phyloP scores from a whole-genome alignment of 2,888 invertebrate species.

The Fragum sueziense region DNA sequence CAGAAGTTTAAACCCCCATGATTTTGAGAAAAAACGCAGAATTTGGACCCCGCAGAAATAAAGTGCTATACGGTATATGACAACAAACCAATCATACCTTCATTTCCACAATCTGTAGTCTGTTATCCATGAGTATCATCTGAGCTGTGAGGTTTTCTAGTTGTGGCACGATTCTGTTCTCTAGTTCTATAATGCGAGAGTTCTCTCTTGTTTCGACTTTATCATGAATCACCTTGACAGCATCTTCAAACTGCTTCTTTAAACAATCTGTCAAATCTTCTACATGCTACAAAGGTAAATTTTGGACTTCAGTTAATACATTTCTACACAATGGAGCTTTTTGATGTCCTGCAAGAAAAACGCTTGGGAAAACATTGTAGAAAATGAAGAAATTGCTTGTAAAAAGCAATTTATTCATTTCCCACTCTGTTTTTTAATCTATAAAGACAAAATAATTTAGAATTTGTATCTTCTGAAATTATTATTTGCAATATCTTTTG shows the following conservation, averaged over 20 bases:
- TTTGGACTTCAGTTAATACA: too few species aligned
- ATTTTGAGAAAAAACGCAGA: too few species aligned
- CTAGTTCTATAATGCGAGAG: conserved; percentile 26
- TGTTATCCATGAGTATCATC: conserved; percentile 65
- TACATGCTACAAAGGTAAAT: conserved; percentile 3
- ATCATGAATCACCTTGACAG: background rate
- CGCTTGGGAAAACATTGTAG: too few species aligned
- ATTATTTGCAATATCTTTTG: background rate
- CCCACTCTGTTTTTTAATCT: background rate
- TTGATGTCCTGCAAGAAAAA: too few species aligned
- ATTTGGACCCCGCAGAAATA: too few species aligned
- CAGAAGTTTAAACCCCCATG: too few species aligned
- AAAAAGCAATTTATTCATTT: too few species aligned
- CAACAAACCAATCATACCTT: conserved; percentile 52
- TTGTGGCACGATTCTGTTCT: conserved; percentile 40
- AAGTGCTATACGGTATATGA: too few species aligned
- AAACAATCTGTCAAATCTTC: background rate
- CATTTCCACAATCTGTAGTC: conserved; percentile 64
- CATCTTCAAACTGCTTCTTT: conserved; percentile 2
- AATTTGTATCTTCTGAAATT: background rate
- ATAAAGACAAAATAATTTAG: background rate
- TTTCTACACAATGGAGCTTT: background rate
- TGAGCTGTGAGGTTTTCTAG: conserved; percentile 64
- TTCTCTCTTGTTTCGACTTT: background rate
- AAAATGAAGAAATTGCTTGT: too few species aligned